Conservation (phyloP, 2,888 invertebrate genomes). For the Ochropleura leucogaster region DNA sequence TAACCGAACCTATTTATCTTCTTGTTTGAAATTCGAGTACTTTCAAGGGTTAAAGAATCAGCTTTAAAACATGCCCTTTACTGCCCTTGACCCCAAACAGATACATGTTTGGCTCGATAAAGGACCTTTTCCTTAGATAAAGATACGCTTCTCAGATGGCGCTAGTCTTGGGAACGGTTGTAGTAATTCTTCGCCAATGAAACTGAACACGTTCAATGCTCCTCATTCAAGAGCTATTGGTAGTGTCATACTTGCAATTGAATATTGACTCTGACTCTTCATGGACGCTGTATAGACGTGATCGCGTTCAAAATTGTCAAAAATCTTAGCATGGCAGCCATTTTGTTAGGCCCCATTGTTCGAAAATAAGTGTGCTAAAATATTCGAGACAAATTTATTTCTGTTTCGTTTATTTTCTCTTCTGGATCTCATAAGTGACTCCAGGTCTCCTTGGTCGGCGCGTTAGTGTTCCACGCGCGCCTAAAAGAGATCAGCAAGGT, state of each 20-base stretch:
- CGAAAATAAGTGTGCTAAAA: too few species aligned
- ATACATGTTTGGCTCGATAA: constrained; percentile 25
- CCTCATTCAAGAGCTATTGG: not conserved
- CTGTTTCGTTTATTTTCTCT: not conserved
- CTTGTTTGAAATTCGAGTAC: not conserved
- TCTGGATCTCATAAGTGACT: not conserved
- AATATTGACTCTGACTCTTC: not conserved
- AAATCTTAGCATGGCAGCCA: not conserved
- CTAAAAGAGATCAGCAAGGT: too few species aligned
- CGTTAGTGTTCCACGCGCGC: too few species aligned
- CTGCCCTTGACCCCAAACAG: constrained; percentile 48
- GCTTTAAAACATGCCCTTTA: constrained; percentile 36
- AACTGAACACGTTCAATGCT: not conserved
- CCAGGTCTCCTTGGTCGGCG: not conserved
- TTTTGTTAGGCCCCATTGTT: too few species aligned
- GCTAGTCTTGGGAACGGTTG: not conserved
- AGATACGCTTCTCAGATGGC: not conserved
- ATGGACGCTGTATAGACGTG: not conserved
- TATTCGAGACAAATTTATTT: too few species aligned
- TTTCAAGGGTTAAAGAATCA: constrained; percentile 16
- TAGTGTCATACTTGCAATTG: not conserved
- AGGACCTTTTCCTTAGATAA: constrained; percentile 34
- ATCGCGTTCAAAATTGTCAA: not conserved
- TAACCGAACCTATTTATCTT: not conserved
- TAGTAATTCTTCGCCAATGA: not conserved